phyloP scores from a whole-genome alignment of 2,888 invertebrate species.

The Cerceris ruficornis region DNA sequence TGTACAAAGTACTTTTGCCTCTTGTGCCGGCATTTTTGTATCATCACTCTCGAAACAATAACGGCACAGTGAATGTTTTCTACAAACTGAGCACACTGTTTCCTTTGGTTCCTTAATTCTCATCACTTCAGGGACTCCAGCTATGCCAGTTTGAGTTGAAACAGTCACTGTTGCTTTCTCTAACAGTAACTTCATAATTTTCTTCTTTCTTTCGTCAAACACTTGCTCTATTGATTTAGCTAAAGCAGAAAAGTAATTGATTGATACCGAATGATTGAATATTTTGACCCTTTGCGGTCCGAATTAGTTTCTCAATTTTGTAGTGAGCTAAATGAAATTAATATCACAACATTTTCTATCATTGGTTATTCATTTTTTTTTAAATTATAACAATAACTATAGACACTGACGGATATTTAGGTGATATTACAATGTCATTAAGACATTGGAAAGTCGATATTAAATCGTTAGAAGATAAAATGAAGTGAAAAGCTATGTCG shows the following conservation, averaged over 20 bases:
- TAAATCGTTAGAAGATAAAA: too few species aligned
- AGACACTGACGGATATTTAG: too few species aligned
- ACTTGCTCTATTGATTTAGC: conserved; percentile 53
- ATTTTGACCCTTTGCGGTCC: too few species aligned
- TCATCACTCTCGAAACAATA: conserved; percentile 34
- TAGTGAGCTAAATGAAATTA: too few species aligned
- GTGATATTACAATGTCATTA: too few species aligned
- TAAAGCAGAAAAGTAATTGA: conserved; percentile 13
- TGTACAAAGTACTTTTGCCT: conserved; percentile 52
- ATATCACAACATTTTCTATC: too few species aligned
- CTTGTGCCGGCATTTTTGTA: not conserved
- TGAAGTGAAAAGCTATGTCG: too few species aligned
- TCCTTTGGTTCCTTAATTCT: conserved; percentile 53
- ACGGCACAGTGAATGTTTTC: conserved; percentile 53
- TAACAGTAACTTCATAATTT: conserved; percentile 49
- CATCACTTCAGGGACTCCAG: conserved; percentile 58
- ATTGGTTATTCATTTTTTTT: too few species aligned
- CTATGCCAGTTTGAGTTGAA: conserved; percentile 63
- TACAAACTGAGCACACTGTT: conserved; percentile 56
- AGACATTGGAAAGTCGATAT: too few species aligned
- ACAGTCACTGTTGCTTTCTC: conserved; percentile 47
- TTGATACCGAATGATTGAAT: not conserved
- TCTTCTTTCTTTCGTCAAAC: conserved; percentile 55
- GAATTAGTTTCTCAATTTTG: too few species aligned
- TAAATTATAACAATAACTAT: too few species aligned